Evolutionary conservation across 2,888 invertebrate species (phyloP), one percentile per base, ranked within the genome.

Genomic region (Eutolmus rufibarbis): DNA sequence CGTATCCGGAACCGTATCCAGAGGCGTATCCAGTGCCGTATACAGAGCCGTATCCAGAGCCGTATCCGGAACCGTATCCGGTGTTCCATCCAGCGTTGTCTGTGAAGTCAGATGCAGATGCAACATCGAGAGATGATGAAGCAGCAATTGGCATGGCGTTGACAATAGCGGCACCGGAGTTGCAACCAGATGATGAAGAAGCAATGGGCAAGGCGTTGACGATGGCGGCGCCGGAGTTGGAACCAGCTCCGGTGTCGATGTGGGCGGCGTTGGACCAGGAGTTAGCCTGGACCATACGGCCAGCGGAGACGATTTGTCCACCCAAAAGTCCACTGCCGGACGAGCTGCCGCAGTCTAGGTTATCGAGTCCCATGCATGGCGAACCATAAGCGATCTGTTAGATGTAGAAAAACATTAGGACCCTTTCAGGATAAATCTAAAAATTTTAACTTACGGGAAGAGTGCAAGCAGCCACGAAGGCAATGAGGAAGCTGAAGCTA

Each of bases 401-500:
- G n/a, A 81, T 51, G 8, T 56, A 43, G 51, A 81, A 51, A 56
- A 81, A 23, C 23, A 51, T 81, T 46, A 51, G 28, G 14, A 16
- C 16, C 28, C 37, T 56, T 81, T 12, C 1, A 56, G 51, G 51
- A 56, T 28, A 81, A 23, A n/a, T 28, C 16, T n/a, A 78, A 43
- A 37, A 40, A 40, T 23, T 23, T 78, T 31, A 81, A 81, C 46
- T 81, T 81, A 81, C 46, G 28, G 56, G n/a, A 56, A 46, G 28
- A 23, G 56, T 31, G 81, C 31, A 51, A 51, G 31, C 51, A 51
- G 81, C 81, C 81, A 56, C 81, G 56, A 81, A 81, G 81, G 81
- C 81, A 81, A 81, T 56, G 28, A 81, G 81, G 81, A 81, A 81
- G 51, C 81, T 81, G 81, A 81, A 56, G 51, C 51, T 81, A n/a